Base-by-base conservation (phyloP, 2,797 vertebrate species). In the Lepus townsendii region DNA sequence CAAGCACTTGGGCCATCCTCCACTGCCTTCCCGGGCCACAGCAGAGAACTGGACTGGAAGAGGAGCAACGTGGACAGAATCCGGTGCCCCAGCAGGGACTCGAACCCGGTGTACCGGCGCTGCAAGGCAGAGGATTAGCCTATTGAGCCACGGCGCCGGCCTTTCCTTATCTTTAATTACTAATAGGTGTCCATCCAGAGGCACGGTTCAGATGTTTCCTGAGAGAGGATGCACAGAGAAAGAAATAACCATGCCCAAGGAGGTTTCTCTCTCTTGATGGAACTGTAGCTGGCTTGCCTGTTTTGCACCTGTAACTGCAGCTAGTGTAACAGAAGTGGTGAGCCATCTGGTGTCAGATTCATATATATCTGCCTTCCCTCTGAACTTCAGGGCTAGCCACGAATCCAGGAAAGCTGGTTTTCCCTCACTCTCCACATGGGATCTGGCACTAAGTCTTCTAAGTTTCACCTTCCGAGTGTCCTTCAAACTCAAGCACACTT, bases 221-320 rank as follows among this genome's bases (percentile, higher is more conserved):
- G 11, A 35, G 5, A 77, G 19, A 60, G 35, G 17, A 16, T 76
- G 5, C 16, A 32, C 13, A 69, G 9, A 90, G 20, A 65, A 75
- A 84, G 66, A 19, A n/a, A 3, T 30, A 82, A 86, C 62, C 26
- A 2, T 19, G 5, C 27, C 27, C 27, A 1, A 0, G 30, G 50
- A 86, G 12, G 10, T 1, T 32, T 62, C 38, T 42, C 4, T 68
- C 54, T 66, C 71, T 90, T 13, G 9, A 54, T 72, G 2, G 35
- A 30, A 73, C 3, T 83, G 2, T 9, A 47, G n/a, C 47, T 86
- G 35, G 24, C 27, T 88, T 54, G 5, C 12, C 66, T 60, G 12
- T 32, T 86, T 60, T 54, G 76, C 78, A 69, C 76, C 32, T 90
- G 35, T 77, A 80, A n/a, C n/a, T 86, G 35, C 78, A 78, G 47